Percentiles rank a stretch among this genome's conserved stretches.
Conservation (phyloP, 2,888 invertebrate species). For the Hyposoter dolosus region DNA sequence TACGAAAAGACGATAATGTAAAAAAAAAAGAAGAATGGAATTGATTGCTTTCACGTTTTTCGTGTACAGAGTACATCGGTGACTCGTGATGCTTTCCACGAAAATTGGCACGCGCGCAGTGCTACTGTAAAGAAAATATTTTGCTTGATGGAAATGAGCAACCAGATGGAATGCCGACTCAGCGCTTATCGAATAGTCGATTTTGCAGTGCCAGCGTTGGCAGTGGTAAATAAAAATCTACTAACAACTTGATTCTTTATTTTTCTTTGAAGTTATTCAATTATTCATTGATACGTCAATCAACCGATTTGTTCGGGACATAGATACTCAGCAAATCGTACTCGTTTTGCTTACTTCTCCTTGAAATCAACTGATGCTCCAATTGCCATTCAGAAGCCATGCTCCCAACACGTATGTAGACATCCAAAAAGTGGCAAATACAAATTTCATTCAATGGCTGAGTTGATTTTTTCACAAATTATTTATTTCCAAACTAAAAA, state of each 20-base stretch:
- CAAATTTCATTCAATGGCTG: background rate
- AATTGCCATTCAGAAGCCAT: background rate
- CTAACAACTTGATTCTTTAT: background rate
- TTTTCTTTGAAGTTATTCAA: conserved; percentile 1
- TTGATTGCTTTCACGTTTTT: conserved; percentile 3
- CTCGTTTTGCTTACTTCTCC: conserved; percentile 17
- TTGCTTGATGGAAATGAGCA: conserved; percentile 63
- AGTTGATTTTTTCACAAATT: too few relatives aligned
- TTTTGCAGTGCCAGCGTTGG: conserved; percentile 72
- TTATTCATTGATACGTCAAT: background rate
- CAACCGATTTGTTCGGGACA: background rate
- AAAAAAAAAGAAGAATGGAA: background rate
- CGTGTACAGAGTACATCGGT: conserved; percentile 70
- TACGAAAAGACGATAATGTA: background rate
- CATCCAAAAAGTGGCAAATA: background rate
- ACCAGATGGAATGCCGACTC: conserved; percentile 70
- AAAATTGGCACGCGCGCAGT: conserved; percentile 69
- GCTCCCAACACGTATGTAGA: background rate
- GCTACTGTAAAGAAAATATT: conserved; percentile 57
- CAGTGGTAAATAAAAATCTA: conserved; percentile 68
- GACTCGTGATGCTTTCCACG: conserved; percentile 70
- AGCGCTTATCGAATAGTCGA: conserved; percentile 68
- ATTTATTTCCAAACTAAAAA: background rate
- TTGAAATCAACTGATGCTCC: conserved; percentile 8
- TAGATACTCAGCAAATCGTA: conserved; percentile 37